Conservation (phyloP, 2,888 invertebrate genomes). For the Cephalotes varians region DNA sequence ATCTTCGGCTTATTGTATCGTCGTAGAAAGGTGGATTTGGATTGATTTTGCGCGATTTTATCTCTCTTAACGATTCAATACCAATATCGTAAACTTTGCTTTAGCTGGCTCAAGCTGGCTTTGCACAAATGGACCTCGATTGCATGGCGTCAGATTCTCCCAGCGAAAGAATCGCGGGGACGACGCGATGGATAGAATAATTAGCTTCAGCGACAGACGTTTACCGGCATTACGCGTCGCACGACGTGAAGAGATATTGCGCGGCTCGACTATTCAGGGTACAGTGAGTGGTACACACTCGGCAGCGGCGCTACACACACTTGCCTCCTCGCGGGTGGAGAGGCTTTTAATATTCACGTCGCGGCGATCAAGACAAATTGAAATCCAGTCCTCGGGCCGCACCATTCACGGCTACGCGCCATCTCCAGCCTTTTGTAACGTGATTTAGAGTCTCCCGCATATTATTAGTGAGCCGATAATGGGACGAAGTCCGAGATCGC, state of each 20-base stretch:
- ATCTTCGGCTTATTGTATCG: slow-evolving; percentile 8
- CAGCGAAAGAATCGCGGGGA: slow-evolving; percentile 18
- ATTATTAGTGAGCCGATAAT: slow-evolving; percentile 78
- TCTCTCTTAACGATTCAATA: slow-evolving; percentile 35
- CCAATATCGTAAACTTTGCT: background rate
- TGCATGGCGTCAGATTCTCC: background rate
- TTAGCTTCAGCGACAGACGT: slow-evolving; percentile 37
- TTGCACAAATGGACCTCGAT: background rate
- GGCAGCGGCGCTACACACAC: slow-evolving; percentile 15
- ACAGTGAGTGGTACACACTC: slow-evolving; percentile 22
- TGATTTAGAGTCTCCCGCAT: slow-evolving; percentile 73
- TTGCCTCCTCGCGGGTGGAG: slow-evolving; percentile 27
- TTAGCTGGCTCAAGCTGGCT: background rate
- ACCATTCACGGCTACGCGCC: slow-evolving; percentile 58
- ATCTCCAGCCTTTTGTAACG: slow-evolving; percentile 67
- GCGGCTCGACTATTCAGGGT: slow-evolving; percentile 39
- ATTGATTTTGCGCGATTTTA: slow-evolving; percentile 34
- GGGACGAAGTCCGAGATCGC: slow-evolving; percentile 78
- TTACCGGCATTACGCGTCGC: slow-evolving; percentile 47
- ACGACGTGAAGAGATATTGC: slow-evolving; percentile 13
- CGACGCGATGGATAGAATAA: slow-evolving; percentile 37
- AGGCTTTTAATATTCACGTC: slow-evolving; percentile 81
- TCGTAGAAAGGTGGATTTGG: slow-evolving; percentile 5
- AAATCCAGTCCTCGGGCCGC: slow-evolving; percentile 77
- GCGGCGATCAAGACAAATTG: slow-evolving; percentile 84